phyloP scores from a whole-genome alignment of 2,888 invertebrate genomes.

The Athetis lepigone region DNA sequence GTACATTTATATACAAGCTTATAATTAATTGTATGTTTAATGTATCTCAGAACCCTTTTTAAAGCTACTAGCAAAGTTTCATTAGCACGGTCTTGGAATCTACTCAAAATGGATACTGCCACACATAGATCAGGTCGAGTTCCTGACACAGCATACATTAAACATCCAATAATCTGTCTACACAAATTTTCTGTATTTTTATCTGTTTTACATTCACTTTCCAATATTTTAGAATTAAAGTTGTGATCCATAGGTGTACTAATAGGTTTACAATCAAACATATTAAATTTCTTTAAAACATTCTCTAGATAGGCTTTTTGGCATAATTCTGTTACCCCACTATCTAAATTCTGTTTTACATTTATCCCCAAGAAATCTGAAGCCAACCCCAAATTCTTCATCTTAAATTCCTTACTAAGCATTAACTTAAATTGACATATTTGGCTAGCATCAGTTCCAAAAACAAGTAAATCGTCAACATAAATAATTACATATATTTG shows the following conservation, averaged over 20 bases:
- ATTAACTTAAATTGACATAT: not conserved
- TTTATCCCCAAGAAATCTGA: too few species aligned
- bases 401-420: too few species aligned
- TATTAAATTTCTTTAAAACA: conserved; percentile 41
- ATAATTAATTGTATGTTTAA: conserved; percentile 1
- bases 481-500: conserved; percentile 10
- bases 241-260: conserved; percentile 46
- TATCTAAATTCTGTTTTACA: too few species aligned
- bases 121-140: conserved; percentile 39
- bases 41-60: conserved; percentile 3
- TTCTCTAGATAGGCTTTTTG: conserved; percentile 50
- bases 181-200: conserved; percentile 9
- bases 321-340: conserved; percentile 33
- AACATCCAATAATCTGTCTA: conserved; percentile 39
- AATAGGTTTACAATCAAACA: conserved; percentile 50
- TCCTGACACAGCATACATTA: conserved; percentile 37
- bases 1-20: not conserved
- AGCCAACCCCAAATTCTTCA: too few species aligned
- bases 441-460: conserved; percentile 5
- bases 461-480: conserved; percentile 20
- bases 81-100: conserved; percentile 25
- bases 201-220: not conserved
- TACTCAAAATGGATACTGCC: conserved; percentile 27
- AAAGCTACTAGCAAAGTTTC: conserved; percentile 39
- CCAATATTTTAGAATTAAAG: conserved; percentile 43